Conservation (phyloP, 2,113 vertebrate species). For the Neotoma lepida region DNA sequence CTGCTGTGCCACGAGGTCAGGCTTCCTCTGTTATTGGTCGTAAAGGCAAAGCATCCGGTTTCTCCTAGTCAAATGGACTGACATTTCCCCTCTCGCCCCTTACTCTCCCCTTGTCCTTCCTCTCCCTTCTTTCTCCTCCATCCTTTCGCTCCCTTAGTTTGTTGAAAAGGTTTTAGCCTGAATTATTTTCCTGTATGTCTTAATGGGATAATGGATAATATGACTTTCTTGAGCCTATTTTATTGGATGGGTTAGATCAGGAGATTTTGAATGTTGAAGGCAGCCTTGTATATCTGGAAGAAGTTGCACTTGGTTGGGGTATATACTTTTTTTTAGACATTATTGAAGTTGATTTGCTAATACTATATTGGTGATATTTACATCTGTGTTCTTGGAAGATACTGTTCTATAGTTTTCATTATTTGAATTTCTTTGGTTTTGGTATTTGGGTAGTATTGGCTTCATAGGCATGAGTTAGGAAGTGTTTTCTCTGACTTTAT, state of each 20-base stretch:
- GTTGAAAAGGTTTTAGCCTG: not conserved
- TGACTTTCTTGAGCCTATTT: not conserved
- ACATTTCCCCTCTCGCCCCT: too few relatives aligned
- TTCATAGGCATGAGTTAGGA: not conserved
- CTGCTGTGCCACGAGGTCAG: not conserved
- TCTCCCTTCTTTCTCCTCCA: too few relatives aligned
- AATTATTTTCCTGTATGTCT: not conserved
- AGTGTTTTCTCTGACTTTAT: not conserved
- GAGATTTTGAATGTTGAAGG: not conserved
- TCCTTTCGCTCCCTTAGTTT: not conserved
- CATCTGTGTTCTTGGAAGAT: not conserved
- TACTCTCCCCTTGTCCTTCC: too few relatives aligned
- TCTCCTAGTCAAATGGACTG: not conserved
- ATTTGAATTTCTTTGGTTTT: constrained; percentile 11
- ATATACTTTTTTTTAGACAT: not conserved
- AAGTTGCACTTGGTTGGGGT: not conserved
- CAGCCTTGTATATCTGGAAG: not conserved
- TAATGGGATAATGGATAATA: not conserved
- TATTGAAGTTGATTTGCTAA: constrained; percentile 7
- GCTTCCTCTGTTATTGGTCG: not conserved
- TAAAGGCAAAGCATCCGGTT: not conserved
- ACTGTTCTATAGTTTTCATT: constrained; percentile 1
- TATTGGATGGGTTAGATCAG: not conserved
- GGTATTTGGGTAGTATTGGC: not conserved
- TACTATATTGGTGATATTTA: not conserved